Evolutionary conservation across 2,888 invertebrate genomes (phyloP), one percentile per base, ranked within the genome.

Genomic region (Callosobruchus maculatus): DNA sequence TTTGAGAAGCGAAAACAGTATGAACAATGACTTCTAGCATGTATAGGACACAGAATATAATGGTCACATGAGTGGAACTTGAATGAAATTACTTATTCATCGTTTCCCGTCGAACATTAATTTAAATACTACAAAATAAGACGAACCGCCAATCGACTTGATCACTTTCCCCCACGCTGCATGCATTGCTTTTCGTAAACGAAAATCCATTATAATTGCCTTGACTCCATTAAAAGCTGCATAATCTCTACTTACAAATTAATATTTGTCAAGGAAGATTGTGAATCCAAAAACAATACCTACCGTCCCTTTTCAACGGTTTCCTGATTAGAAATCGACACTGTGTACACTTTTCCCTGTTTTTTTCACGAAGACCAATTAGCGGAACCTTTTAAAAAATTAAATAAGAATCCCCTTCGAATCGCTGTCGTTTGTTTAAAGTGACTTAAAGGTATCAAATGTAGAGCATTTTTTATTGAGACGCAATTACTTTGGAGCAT

Each of bases 401-500:
- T 72, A 80, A 81, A 80, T 75, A 80, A 77, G 77, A 78, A 77
- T 76, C 76, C 72, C 73, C 75, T 71, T 74, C 71, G 73, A 74
- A 73, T 73, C 70, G 74, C 70, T 21, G 21, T 21, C 67, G 68
- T 74, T 76, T 81, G 80, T 81, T 81, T 81, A 80, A 77, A 81
- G 70, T 74, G 74, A 74, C 74, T 74, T 72, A 81, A 79, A 82
- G 80, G 82, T 82, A 82, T 82, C 82, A 80, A 78, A 80, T 81
- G 79, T 80, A 80, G 80, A 77, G 77, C 77, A 76, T 82, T 83
- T 84, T 84, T 82, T 80, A 78, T 80, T 78, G 78, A 78, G 80
- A 83, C 84, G 81, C 85, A 86, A 86, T 86, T 86, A 85, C 84
- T 83, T 82, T 76, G 81, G 21, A 21, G 79, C 81, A 75, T 70